Evolutionary conservation across 1,140 invertebrate genomes (phyloP).

Genomic region (Ceratina calcarata): DNA sequence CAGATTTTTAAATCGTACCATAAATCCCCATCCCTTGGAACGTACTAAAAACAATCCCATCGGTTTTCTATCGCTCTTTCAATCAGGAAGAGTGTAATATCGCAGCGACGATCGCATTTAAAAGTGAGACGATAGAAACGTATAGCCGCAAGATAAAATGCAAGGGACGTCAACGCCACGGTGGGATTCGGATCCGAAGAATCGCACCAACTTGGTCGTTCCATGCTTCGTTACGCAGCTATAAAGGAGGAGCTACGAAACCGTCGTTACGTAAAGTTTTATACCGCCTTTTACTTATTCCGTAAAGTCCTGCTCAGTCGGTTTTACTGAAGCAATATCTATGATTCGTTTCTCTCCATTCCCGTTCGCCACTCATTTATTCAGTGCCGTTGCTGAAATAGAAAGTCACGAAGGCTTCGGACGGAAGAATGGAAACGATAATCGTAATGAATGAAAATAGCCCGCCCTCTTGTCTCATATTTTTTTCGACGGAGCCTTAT

Average conservation of each 20-base stretch:
- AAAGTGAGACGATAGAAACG: conserved; percentile 32
- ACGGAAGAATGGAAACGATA: conserved; percentile 13
- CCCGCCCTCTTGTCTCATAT: not conserved
- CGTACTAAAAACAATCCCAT: conserved; percentile 16
- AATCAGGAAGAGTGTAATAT: conserved; percentile 20
- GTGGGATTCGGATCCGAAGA: conserved; percentile 1
- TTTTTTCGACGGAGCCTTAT: conserved; percentile 69
- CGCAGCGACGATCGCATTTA: conserved; percentile 27
- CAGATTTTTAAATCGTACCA: not conserved
- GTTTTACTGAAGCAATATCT: not conserved
- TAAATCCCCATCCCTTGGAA: conserved; percentile 1
- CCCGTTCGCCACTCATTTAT: conserved; percentile 23
- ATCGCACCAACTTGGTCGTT: not conserved
- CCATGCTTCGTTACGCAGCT: conserved; percentile 28
- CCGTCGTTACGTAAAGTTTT: conserved; percentile 38
- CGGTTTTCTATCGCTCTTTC: not conserved
- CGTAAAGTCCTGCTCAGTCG: conserved; percentile 5
- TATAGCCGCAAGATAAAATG: conserved; percentile 19
- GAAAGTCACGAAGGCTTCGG: conserved; percentile 35
- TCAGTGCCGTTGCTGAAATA: not conserved
- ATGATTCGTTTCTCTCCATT: conserved; percentile 2
- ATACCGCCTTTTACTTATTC: conserved; percentile 15
- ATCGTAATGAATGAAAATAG: not conserved
- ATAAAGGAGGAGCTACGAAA: conserved; percentile 13
- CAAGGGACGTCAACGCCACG: not conserved